Evolutionary conservation across 2,113 vertebrate species (phyloP), one percentile per base, ranked within the genome.

Genomic region (Heliornis fulica): DNA sequence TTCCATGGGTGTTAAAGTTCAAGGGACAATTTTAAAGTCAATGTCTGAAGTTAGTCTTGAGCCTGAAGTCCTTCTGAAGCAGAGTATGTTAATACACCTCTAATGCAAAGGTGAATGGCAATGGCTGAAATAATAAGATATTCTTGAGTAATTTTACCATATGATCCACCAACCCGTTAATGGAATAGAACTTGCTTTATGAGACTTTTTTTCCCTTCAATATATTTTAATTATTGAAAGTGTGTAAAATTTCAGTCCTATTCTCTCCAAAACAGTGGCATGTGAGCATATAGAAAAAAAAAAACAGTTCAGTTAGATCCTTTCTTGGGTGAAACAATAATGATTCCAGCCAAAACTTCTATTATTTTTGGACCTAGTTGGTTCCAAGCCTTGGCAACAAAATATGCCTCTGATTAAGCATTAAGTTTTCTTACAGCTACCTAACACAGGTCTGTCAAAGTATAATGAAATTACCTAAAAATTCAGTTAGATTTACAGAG

Each of bases 1-100:
- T 45, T 57, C 15, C 15, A n/a, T 0, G 0, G 13, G 5, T 79
- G 28, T 46, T 16, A 38, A 40, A 53, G 17, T 59, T 57, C 19
- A 19, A 57, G 9, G 5, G 15, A 23, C 2, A 65, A 6, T 26
- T 25, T 51, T 29, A 53, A 51, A 53, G 11, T n/a, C 43, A 79
- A 31, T 65, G 9, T 15, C 31, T 83, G 34, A 48, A 34, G 5
- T 15, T 31, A 13, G 9, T 59, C 38, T 79, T n/a, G 36, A 71
- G 13, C 29, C 38, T 1, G 0, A 26, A 3, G 13, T 40, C 43
- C 29, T 54, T 29, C 36, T 57, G 9, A 56, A 53, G 5, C 28
- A n/a, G 19, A 40, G 38, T 13, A 31, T 28, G 11, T 16, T 59
- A 46, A 60, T 16, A 59, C 7, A 6, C 19, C 3, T 26, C 21